Percentiles rank a stretch among this genome's conserved stretches.
These are phyloP conservation scores for Campylorhamphus procurvoides DNA, from an alignment of 2,113 vertebrate genomes.

Conservation along the genomic window DNA sequence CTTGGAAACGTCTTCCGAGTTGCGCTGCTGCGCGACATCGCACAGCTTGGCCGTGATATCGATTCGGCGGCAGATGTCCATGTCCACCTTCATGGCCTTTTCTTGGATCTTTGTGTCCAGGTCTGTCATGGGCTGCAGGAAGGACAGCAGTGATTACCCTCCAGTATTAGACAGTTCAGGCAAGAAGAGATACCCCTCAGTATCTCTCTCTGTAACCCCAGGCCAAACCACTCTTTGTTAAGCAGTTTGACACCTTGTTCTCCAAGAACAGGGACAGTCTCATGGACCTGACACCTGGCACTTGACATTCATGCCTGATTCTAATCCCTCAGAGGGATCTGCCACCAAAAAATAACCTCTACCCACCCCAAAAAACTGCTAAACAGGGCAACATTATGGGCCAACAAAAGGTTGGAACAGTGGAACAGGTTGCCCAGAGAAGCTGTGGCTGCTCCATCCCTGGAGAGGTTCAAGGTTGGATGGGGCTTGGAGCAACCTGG, in stretches of 20 bases:
- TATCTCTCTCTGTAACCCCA: constrained; percentile 40
- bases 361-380: background rate
- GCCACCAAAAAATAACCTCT: background rate
- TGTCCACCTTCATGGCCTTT: constrained; percentile 98
- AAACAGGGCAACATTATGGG: background rate
- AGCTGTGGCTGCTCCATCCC: background rate
- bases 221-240: background rate
- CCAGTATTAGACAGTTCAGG: constrained; percentile 64
- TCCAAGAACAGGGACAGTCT: background rate
- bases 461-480: background rate
- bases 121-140: constrained; percentile 95
- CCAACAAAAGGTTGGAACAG: background rate
- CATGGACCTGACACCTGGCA: background rate
- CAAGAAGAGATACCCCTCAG: constrained; percentile 56
- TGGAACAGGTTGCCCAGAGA: background rate
- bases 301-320: background rate
- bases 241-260: background rate
- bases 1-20: constrained; percentile 98
- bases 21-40: constrained; percentile 97
- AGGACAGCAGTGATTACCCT: constrained; percentile 79
- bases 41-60: constrained; percentile 99
- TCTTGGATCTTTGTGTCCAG: constrained; percentile 98
- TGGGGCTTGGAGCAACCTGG: background rate
- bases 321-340: background rate
- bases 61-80: constrained; percentile 99